These are phyloP conservation scores for Zaprionus davidi DNA, from an alignment of 1,140 invertebrate species.

Conservation along the genomic window DNA sequence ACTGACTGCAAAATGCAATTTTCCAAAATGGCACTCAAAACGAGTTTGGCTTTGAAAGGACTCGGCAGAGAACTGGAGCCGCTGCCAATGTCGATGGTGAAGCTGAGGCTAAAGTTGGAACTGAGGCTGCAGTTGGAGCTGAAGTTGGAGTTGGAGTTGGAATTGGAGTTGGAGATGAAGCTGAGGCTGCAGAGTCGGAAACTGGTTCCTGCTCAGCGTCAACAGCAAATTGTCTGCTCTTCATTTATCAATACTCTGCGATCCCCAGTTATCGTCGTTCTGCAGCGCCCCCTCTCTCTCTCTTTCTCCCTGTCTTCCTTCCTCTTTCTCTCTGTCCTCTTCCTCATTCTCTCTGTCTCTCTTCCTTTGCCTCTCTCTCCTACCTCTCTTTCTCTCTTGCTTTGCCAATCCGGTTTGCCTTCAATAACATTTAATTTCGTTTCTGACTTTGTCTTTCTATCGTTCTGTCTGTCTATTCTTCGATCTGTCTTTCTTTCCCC, in stretches of 20 bases:
- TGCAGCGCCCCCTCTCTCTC: neutral
- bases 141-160: neutral
- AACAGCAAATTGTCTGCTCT: conserved; percentile 59
- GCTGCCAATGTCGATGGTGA: too few species aligned
- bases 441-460: conserved; percentile 37
- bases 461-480: neutral
- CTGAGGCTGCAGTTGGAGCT: neutral
- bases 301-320: neutral
- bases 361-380: too few species aligned
- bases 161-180: neutral
- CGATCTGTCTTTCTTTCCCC: neutral
- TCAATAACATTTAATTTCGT: conserved; percentile 59
- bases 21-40: conserved; percentile 69
- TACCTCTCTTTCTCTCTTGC: neutral
- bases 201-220: conserved; percentile 59
- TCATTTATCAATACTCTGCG: conserved; percentile 67
- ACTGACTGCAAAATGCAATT: conserved; percentile 53
- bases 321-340: neutral
- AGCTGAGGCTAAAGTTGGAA: too few species aligned
- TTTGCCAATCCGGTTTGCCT: conserved; percentile 52
- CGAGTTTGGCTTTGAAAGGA: conserved; percentile 53
- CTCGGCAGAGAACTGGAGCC: conserved; percentile 9
- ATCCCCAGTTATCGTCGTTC: conserved; percentile 6
- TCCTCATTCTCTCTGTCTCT: neutral
- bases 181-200: conserved; percentile 29